Conservation (phyloP, 2,888 invertebrate genomes). For the Spisula subtruncata region DNA sequence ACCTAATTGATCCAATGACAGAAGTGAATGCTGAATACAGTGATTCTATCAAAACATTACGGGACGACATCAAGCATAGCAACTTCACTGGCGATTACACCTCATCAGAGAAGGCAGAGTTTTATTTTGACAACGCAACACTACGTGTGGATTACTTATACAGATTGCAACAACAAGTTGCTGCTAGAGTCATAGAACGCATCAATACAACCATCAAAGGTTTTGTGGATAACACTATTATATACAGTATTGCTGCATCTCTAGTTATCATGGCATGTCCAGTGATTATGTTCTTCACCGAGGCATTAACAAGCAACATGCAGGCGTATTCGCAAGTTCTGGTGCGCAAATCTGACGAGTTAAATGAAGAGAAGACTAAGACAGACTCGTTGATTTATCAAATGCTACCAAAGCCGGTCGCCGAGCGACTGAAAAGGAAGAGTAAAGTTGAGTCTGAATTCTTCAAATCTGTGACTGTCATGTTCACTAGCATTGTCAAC, state of each 20-base stretch:
- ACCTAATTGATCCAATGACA: constrained; percentile 90
- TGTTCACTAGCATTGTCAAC: constrained; percentile 76
- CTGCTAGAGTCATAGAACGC: constrained; percentile 63
- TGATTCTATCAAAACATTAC: constrained; percentile 85
- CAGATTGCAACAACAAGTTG: constrained; percentile 90
- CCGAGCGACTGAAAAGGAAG: constrained; percentile 73
- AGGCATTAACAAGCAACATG: constrained; percentile 73
- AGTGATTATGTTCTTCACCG: constrained; percentile 64
- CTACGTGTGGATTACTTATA: constrained; percentile 93
- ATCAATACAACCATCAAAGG: constrained; percentile 67
- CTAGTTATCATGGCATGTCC: constrained; percentile 71
- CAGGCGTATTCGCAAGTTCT: constrained; percentile 79
- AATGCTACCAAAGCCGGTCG: constrained; percentile 78
- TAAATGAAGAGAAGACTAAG: constrained; percentile 71
- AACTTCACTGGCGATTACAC: constrained; percentile 44
- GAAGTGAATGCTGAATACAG: constrained; percentile 44
- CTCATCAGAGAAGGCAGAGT: constrained; percentile 92
- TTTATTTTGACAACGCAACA: constrained; percentile 94
- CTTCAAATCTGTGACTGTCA: constrained; percentile 77
- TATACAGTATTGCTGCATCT: constrained; percentile 57
- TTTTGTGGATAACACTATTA: constrained; percentile 88
- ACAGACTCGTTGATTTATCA: constrained; percentile 76
- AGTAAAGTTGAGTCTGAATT: constrained; percentile 75
- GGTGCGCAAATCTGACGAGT: constrained; percentile 73
- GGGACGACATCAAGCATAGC: constrained; percentile 87